These are phyloP conservation scores for Rachycentron canadum DNA, from an alignment of 2,797 vertebrate genomes.

Conservation along the genomic window DNA sequence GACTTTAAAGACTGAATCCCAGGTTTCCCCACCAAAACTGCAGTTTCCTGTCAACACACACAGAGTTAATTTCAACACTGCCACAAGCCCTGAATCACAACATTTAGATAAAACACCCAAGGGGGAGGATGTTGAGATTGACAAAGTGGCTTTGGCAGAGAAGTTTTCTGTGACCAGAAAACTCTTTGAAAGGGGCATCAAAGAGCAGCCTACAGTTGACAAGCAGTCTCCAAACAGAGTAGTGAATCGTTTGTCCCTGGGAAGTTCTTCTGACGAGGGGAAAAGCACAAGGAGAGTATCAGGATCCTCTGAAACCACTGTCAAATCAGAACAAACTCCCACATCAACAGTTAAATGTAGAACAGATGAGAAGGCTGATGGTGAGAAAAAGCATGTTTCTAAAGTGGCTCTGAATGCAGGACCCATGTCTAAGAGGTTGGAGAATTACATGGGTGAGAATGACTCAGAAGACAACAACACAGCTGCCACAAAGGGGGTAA, in stretches of 20 bases:
- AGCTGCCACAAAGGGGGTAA: conserved; percentile 73
- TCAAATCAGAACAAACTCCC: conserved; percentile 80
- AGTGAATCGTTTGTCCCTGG: conserved; percentile 78
- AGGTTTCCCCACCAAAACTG: conserved; percentile 80
- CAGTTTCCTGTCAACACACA: conserved; percentile 82
- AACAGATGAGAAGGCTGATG: conserved; percentile 74
- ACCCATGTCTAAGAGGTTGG: conserved; percentile 92
- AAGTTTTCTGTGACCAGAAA: conserved; percentile 96
- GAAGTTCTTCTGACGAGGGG: conserved; percentile 85
- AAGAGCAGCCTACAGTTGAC: conserved; percentile 86
- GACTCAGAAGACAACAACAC: conserved; percentile 84
- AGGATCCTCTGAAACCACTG: conserved; percentile 80
- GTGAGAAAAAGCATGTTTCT: conserved; percentile 70
- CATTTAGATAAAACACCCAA: conserved; percentile 86
- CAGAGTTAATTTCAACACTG: conserved; percentile 81
- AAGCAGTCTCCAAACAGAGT: conserved; percentile 82
- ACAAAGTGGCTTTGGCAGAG: conserved; percentile 92
- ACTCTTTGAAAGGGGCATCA: conserved; percentile 92
- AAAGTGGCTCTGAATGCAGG: conserved; percentile 87
- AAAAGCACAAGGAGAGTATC: conserved; percentile 81
- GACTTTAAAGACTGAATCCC: conserved; percentile 79
- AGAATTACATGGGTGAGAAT: conserved; percentile 88
- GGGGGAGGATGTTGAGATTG: conserved; percentile 90
- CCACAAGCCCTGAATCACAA: conserved; percentile 77
- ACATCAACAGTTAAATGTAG: conserved; percentile 61